Percentiles rank a stretch among this genome's conserved stretches.
Evolutionary conservation across 2,888 invertebrate species (phyloP).

Genomic region (Conus canariensis): DNA sequence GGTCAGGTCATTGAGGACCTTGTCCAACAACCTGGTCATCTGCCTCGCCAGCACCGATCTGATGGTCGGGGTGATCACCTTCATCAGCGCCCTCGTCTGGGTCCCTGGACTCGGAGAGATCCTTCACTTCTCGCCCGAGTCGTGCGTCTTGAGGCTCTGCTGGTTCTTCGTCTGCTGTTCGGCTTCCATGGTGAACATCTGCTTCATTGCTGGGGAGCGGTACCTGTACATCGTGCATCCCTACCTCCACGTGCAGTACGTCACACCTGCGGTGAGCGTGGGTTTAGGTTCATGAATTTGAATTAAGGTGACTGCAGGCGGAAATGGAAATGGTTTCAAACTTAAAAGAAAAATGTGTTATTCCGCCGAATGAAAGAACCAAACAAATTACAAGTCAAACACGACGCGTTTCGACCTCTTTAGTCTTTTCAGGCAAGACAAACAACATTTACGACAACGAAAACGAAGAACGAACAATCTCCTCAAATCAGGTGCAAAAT

Average conservation of each 20-base stretch:
- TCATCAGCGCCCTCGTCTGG: constrained; percentile 8
- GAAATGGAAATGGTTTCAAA: no score
- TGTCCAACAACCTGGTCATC: constrained; percentile 33
- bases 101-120: background rate
- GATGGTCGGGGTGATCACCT: constrained; percentile 25
- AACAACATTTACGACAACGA: no score
- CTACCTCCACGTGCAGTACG: background rate
- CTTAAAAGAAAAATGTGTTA: no score
- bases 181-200: constrained; percentile 21
- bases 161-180: constrained; percentile 14
- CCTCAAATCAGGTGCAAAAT: no score
- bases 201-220: background rate
- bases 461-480: no score
- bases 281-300: no score
- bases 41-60: constrained; percentile 32
- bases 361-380: no score
- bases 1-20: background rate
- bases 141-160: constrained; percentile 10
- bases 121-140: background rate
- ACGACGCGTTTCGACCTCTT: no score
- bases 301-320: no score
- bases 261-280: background rate
- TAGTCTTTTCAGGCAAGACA: no score
- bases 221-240: constrained; percentile 28
- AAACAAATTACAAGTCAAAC: no score